Conservation (phyloP, 1,140 invertebrate genomes). For the Augochlora pura region DNA sequence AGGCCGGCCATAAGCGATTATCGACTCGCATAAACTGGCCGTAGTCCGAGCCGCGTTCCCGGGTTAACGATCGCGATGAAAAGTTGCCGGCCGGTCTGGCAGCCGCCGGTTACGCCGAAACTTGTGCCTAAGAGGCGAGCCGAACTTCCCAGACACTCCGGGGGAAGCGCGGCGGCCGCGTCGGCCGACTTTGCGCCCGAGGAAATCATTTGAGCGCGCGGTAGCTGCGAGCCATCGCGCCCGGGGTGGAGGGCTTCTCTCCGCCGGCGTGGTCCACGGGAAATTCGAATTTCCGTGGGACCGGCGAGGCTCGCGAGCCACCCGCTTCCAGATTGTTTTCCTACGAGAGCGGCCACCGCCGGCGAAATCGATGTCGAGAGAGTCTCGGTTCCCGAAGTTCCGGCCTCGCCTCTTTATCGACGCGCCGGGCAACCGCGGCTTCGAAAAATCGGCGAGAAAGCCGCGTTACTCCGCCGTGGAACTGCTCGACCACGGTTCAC, state of each 20-base stretch:
- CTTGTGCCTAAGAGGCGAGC: constrained; percentile 8
- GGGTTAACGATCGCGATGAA: no score
- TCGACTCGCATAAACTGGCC: no score
- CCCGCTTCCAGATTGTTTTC: neutral
- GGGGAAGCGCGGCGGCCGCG: constrained; percentile 17
- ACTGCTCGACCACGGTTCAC: no score
- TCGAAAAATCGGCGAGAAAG: neutral
- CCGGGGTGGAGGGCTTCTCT: neutral
- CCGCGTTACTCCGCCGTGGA: neutral
- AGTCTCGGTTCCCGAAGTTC: neutral
- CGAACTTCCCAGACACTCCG: constrained; percentile 34
- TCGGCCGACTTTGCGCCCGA: neutral
- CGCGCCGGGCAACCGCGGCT: neutral
- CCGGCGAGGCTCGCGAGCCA: neutral
- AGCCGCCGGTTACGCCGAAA: constrained; percentile 7
- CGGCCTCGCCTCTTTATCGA: no score
- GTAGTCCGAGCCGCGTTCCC: no score
- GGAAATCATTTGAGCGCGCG: neutral
- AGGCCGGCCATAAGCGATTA: no score
- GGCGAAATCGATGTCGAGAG: neutral
- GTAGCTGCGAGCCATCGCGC: neutral
- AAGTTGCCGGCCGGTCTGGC: no score
- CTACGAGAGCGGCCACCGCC: neutral
- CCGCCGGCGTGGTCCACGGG: neutral
- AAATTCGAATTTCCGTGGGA: constrained; percentile 32